Evolutionary conservation across 2,113 vertebrate genomes (phyloP), one percentile per base, ranked within the genome.

Genomic region (Actinemys pallida): DNA sequence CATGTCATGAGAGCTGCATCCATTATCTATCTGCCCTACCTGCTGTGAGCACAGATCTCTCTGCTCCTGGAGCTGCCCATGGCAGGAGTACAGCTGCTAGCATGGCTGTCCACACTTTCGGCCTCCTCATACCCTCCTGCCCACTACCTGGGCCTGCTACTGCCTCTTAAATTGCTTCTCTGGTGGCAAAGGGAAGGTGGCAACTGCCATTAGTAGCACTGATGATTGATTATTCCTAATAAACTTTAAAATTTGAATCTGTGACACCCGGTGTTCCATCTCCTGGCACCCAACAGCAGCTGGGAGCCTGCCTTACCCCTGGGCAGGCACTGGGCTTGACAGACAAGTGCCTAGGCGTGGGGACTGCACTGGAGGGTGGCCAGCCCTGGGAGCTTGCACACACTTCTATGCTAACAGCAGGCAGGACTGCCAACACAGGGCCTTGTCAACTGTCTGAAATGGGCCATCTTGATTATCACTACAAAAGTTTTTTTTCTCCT

Each of bases 341-440:
- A 69, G 78, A 69, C 52, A 80, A 84, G 72, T 81, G 69, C 9
- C 42, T 49, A 83, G 5, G 29, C 52, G 8, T 52, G 89, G 52
- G 47, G 52, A 17, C 0, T 7, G 90, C 90, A 25, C 0, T 16
- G 78, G 39, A 89, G 65, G 65, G 8, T 72, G 65, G n/a, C n/a
- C 65, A 39, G 65, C 65, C n/a, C n/a, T 39, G n/a, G 17, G n/a
- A 62, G 53, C 84, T 91, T 79, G 57, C 0, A 0, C 47, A 8
- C 0, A 0, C 27, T 6, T 90, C 62, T 91, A 29, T 81, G 62
- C 0, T 1, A 90, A 72, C 79, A 92, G 47, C 62, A 35, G 42
- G 56, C 57, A 27, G 25, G 22, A 11, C 72, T 94, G 88, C 76
- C 31, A 1, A 0, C 59, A 2, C 7, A 27, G 52, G 87, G 84